Evolutionary conservation across 35 echinoderm and acorn worm genomes (phyloP), one percentile per base, ranked within the genome.

Genomic region (Ophioderma brevispina): DNA sequence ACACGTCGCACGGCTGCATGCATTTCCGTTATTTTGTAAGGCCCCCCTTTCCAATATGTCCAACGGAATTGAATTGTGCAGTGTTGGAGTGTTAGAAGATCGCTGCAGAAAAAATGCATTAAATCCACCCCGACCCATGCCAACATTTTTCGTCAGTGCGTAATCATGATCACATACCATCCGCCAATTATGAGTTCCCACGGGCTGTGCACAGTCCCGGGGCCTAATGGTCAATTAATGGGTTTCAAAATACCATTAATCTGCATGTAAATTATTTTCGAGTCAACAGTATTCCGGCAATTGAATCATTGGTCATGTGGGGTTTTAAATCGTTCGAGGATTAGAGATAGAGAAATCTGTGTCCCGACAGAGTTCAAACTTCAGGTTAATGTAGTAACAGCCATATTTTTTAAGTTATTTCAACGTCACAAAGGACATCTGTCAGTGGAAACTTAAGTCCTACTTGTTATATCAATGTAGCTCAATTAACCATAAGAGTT

Each of bases 141-240:
- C 59, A 46, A 46, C 41, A 70, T 70, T 70, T 70, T 70, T 30
- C 59, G 59, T 25, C 5, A 70, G 28, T 70, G 59, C 23, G 59
- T 70, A 70, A 30, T 70, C 59, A 70, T 70, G 28, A 70, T 70
- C 59, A 70, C 59, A 70, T 70, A 70, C 59, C 59, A 70, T 70
- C 59, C 59, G 59, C 6, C n/a, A 70, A 70, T 70, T 70, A 70
- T 70, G 59, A 15, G 59, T 70, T 30, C 59, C 59, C 59, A 70
- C 28, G 59, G 28, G 59, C 59, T 25, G 5, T 4, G 59, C 15
- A 70, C 28, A 70, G 28, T 70, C 28, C 59, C 59, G 3, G 59
- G 59, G 15, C 59, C n/a, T 70, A 70, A 70, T 25, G 59, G 59
- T 70, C 59, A 70, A 70, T 70, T 70, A 70, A 70, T 70, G 28